A percentile compares a stretch with the other conserved stretches of the same genome.
phyloP scores from a whole-genome alignment of 2,113 vertebrate species.

The Siniperca chuatsi region DNA sequence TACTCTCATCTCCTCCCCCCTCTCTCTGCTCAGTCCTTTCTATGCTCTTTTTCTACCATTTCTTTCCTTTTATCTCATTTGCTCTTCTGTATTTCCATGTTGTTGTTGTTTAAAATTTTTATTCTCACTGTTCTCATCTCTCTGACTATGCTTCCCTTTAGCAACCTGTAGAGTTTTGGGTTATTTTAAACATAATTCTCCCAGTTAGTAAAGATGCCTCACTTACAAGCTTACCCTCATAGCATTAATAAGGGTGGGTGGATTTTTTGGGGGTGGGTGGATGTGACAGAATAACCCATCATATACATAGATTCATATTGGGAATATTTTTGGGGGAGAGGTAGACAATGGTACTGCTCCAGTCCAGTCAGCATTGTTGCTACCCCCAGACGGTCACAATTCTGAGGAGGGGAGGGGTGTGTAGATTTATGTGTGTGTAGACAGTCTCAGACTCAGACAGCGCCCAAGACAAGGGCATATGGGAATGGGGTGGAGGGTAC shows the following conservation, averaged over 20 bases:
- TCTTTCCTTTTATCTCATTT: not conserved
- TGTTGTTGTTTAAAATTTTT: not conserved
- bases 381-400: conserved; percentile 47
- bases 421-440: not conserved
- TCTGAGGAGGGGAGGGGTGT: conserved; percentile 2
- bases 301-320: conserved; percentile 17
- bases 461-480: conserved; percentile 32
- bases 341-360: conserved; percentile 51
- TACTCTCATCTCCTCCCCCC: conserved; percentile 23
- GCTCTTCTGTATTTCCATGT: not conserved
- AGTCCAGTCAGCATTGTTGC: conserved; percentile 58
- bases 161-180: not conserved
- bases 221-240: not conserved
- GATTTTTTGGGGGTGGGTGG: not conserved
- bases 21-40: not conserved
- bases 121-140: not conserved
- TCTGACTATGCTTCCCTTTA: not conserved
- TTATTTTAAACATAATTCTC: not conserved
- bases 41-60: not conserved
- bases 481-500: conserved; percentile 11
- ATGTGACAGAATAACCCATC: not conserved
- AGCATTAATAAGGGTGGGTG: not conserved
- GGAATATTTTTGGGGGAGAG: conserved; percentile 5
- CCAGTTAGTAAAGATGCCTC: not conserved
- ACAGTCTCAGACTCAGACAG: conserved; percentile 62